Evolutionary conservation across 2,888 invertebrate species (phyloP), one percentile per base, ranked within the genome.

Genomic region (Microctonus brassicae): DNA sequence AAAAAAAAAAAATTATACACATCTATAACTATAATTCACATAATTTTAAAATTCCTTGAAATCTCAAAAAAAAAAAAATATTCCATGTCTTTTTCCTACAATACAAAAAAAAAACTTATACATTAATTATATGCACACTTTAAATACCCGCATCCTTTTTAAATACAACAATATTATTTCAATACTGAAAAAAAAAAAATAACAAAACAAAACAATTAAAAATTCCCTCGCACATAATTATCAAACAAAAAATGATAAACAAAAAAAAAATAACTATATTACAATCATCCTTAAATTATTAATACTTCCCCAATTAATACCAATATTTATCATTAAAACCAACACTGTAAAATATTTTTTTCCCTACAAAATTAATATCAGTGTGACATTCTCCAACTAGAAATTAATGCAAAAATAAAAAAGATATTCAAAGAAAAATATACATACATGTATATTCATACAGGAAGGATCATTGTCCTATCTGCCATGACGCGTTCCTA

Each of bases 401-500:
- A 39, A 39, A 11, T n/a, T n/a, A 39, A 13, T 4, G 6, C 1
- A 39, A 39, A 39, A 39, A 55, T n/a, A n/a, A n/a, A n/a, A n/a
- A n/a, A 17, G 24, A 55, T 55, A 55, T 10, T 10, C 13, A 26
- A 22, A 7, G 11, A 10, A 20, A 53, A 10, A 20, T 1, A 9
- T 13, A n/a, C 9, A n/a, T 33, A 22, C 9, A 36, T 36, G 34
- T 60, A 6, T 36, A 33, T 11, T 17, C 20, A 36, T 34, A 52
- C 64, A 47, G 64, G 64, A 64, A 66, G 55, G 42, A 61, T 53
- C 65, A 17, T 29, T 39, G 63, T 22, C 34, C 62, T 53, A 66
- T 71, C 55, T 55, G 57, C 39, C 55, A 33, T 71, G 67, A 67
- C 63, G 62, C 47, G 57, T 58, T 34, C 36, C 47, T 77, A 77